Evolutionary conservation across 2,113 vertebrate genomes (phyloP).

Genomic region (Capreolus pygargus): DNA sequence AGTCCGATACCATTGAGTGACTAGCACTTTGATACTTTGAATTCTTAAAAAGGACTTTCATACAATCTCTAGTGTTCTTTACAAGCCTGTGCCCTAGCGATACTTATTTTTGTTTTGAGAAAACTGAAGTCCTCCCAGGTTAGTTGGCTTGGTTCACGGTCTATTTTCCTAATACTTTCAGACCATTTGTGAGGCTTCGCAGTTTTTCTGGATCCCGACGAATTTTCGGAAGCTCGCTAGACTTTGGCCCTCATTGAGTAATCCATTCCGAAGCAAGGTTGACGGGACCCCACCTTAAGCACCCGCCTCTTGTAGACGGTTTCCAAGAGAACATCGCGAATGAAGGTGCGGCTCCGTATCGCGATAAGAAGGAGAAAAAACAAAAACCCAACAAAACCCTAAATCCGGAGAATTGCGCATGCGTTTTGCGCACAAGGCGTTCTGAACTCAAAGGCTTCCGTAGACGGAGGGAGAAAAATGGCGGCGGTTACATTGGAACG

Average conservation of each 20-base stretch:
- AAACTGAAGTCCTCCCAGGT: background rate
- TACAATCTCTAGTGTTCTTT: background rate
- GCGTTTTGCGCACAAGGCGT: fast-evolving
- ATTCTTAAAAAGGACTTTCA: background rate
- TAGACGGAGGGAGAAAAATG: constrained; percentile 36
- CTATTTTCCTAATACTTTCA: background rate
- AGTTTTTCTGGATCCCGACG: background rate
- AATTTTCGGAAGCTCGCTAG: background rate
- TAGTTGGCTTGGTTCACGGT: background rate
- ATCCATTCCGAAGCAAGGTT: background rate
- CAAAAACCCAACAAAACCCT: background rate
- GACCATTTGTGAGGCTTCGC: background rate
- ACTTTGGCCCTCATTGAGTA: background rate
- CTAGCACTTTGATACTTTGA: background rate
- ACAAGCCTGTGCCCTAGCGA: background rate
- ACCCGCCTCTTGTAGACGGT: fast-evolving
- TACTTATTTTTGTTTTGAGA: background rate
- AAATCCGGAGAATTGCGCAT: background rate
- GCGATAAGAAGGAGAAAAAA: fast-evolving
- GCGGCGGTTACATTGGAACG: background rate
- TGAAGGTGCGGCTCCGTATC: fast-evolving
- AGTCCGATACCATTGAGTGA: background rate
- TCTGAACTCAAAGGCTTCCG: background rate
- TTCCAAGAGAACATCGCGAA: background rate
- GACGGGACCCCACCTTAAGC: fast-evolving